Conservation (phyloP, 2,113 vertebrate genomes). For the Argyrosomus japonicus region DNA sequence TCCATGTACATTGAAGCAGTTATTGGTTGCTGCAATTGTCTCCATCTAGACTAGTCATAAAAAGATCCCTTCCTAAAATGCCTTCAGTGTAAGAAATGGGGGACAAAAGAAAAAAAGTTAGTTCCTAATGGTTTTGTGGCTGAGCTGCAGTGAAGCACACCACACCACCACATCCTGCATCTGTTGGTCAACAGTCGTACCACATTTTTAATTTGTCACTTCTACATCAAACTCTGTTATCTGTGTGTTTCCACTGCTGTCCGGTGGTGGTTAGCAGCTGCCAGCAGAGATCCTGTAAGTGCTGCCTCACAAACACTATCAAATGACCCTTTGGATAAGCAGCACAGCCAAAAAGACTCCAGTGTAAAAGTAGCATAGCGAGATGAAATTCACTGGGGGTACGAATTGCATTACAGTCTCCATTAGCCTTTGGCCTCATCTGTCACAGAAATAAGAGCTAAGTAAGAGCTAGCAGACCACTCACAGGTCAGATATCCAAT, state of each 20-base stretch:
- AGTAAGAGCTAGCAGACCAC: slow-evolving; percentile 58
- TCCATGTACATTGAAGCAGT: background rate
- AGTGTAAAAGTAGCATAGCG: slow-evolving; percentile 27
- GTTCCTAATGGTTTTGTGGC: too few species aligned
- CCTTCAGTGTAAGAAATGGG: background rate
- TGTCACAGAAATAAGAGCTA: slow-evolving; percentile 59
- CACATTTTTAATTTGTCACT: background rate
- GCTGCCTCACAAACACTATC: slow-evolving; percentile 16
- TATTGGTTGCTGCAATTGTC: background rate
- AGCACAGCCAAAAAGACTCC: slow-evolving; percentile 41
- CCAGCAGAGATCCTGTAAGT: slow-evolving; percentile 28
- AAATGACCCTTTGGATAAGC: slow-evolving; percentile 37
- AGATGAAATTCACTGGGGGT: slow-evolving; percentile 57
- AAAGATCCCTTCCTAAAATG: background rate
- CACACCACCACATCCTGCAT: background rate
- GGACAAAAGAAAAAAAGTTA: too few species aligned
- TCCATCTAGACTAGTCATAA: background rate
- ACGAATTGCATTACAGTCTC: slow-evolving; percentile 54
- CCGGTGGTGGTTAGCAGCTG: slow-evolving; percentile 34
- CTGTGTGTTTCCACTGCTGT: slow-evolving; percentile 23
- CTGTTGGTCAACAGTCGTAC: background rate
- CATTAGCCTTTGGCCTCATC: slow-evolving; percentile 69
- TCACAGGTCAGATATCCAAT: slow-evolving; percentile 67
- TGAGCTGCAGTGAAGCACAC: background rate
- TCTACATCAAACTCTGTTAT: slow-evolving; percentile 10